phyloP scores from a whole-genome alignment of 2,797 vertebrate genomes.

The Manis javanica region DNA sequence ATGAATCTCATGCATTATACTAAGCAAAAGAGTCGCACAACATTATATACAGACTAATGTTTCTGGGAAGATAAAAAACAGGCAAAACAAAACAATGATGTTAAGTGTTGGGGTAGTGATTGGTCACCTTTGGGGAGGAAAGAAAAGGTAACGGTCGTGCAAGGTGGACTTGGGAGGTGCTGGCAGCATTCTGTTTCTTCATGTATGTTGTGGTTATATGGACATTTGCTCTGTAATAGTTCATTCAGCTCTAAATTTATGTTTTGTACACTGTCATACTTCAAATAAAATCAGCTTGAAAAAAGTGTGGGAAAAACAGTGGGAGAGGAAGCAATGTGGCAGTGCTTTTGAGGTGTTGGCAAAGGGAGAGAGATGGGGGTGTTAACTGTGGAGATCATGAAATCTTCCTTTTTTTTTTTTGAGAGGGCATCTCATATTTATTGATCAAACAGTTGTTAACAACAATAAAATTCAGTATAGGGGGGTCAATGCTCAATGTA shows the following conservation, averaged over 20 bases:
- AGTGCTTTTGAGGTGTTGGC: background rate
- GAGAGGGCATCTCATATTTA: no score
- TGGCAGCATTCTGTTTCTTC: background rate
- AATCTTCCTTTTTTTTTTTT: background rate
- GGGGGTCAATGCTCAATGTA: no score
- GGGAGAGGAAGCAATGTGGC: background rate
- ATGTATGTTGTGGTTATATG: background rate
- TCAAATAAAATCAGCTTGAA: conserved; percentile 6
- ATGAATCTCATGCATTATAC: background rate
- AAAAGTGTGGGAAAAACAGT: background rate
- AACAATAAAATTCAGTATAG: no score
- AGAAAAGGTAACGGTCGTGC: background rate
- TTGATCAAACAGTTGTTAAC: no score
- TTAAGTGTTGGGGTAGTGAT: background rate
- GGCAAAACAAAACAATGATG: background rate
- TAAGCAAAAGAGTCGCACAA: background rate
- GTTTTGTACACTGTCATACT: background rate
- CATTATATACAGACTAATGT: background rate
- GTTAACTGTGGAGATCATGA: background rate
- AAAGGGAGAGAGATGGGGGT: background rate
- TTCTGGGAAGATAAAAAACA: background rate
- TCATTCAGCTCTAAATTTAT: background rate
- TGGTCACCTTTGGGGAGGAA: background rate
- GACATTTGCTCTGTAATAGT: background rate
- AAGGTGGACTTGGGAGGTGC: background rate